Evolutionary conservation across 2,888 invertebrate genomes (phyloP).

Genomic region (Eupithecia abbreviata): DNA sequence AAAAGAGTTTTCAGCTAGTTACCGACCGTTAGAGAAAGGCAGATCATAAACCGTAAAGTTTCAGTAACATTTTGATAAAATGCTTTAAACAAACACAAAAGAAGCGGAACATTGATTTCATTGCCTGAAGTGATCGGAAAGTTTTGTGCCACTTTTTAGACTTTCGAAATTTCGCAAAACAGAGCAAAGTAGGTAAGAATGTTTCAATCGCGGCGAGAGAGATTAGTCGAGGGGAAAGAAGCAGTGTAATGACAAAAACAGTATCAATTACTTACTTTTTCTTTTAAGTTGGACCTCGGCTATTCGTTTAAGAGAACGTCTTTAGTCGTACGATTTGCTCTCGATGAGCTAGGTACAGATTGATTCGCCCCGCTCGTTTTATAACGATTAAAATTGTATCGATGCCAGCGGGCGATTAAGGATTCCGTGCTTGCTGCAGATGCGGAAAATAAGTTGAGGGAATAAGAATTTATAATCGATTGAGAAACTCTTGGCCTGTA

Average conservation of each 20-base stretch:
- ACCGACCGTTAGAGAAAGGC: conserved; percentile 12
- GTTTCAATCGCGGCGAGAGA: conserved; percentile 57
- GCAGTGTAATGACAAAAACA: conserved; percentile 73
- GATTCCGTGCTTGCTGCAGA: conserved; percentile 64
- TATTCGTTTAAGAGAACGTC: conserved; percentile 59
- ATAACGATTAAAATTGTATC: conserved; percentile 80
- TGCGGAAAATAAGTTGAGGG: conserved; percentile 61
- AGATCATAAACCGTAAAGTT: conserved; percentile 20
- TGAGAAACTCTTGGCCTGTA: conserved; percentile 15
- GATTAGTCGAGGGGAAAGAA: conserved; percentile 71
- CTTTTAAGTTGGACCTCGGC: conserved; percentile 57
- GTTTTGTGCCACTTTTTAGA: conserved; percentile 50
- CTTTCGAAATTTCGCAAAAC: conserved; percentile 56
- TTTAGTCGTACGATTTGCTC: conserved; percentile 80
- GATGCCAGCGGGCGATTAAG: conserved; percentile 76
- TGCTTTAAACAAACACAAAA: conserved; percentile 37
- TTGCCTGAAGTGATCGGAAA: conserved; percentile 43
- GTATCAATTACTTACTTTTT: conserved; percentile 79
- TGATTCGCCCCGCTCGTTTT: conserved; percentile 79
- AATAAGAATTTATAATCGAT: conserved; percentile 45
- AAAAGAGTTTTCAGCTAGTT: conserved; percentile 2
- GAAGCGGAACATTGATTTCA: conserved; percentile 48
- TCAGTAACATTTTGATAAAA: conserved; percentile 15
- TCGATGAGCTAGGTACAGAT: conserved; percentile 78
- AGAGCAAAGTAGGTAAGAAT: conserved; percentile 60